A percentile compares a stretch with the other conserved stretches of the same genome.
These are phyloP conservation scores for Drosophila borealis DNA, from an alignment of 2,888 invertebrate genomes.

Conservation along the genomic window DNA sequence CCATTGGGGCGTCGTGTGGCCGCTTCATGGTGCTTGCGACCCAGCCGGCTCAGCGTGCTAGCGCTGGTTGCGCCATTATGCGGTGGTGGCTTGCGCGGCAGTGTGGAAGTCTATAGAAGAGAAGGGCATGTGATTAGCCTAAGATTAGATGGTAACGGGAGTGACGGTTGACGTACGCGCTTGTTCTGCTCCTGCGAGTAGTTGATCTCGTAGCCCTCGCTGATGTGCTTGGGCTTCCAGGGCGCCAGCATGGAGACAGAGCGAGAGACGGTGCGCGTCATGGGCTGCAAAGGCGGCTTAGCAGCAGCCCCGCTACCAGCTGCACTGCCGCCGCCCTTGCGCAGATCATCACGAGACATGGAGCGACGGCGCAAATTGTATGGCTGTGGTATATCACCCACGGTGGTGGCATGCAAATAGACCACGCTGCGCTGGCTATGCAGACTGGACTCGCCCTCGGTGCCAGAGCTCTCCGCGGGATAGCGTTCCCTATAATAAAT, in stretches of 20 bases:
- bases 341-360: conserved; percentile 91
- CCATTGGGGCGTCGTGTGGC: conserved; percentile 67
- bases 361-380: conserved; percentile 88
- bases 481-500: conserved; percentile 80
- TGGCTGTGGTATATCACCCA: conserved; percentile 94
- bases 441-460: conserved; percentile 91
- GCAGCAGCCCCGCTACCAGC: conserved; percentile 10
- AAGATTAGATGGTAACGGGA: not conserved
- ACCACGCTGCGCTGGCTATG: conserved; percentile 94
- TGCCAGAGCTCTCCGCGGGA: conserved; percentile 86
- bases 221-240: conserved; percentile 91
- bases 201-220: conserved; percentile 91
- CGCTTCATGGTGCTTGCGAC: conserved; percentile 73
- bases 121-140: not conserved
- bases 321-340: conserved; percentile 85
- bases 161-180: conserved; percentile 62
- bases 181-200: conserved; percentile 88
- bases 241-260: conserved; percentile 94
- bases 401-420: conserved; percentile 94
- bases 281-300: conserved; percentile 81
- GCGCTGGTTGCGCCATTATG: conserved; percentile 73
- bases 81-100: conserved; percentile 81
- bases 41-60: conserved; percentile 76
- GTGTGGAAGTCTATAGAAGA: conserved; percentile 75
- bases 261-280: conserved; percentile 90